Conservation (phyloP, 2,113 vertebrate genomes). For the Todiramphus saurophagus region DNA sequence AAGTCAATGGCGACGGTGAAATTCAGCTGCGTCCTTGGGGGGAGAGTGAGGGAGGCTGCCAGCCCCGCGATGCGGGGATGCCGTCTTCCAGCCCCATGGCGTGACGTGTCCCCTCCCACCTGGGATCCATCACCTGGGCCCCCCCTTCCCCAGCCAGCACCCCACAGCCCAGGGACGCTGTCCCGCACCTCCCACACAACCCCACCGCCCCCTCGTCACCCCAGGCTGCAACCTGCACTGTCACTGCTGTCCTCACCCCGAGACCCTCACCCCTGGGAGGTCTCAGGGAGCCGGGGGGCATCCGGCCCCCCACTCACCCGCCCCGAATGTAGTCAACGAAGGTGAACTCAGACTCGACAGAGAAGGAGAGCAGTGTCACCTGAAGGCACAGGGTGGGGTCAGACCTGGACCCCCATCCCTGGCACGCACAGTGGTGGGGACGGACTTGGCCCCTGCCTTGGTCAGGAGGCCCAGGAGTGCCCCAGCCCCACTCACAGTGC, state of each 20-base stretch:
- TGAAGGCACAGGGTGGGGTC: slow-evolving; percentile 32
- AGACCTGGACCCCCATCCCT: accelerated
- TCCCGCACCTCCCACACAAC: neutral
- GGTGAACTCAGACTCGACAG: slow-evolving; percentile 95
- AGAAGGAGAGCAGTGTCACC: slow-evolving; percentile 97
- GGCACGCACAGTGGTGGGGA: neutral
- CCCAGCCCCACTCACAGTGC: slow-evolving; percentile 84
- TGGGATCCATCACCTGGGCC: neutral
- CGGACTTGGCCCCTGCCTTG: neutral
- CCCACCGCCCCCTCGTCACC: accelerated
- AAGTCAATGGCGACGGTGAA: slow-evolving; percentile 98
- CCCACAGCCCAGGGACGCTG: accelerated
- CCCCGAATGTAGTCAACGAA: slow-evolving; percentile 98
- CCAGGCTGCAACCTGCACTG: neutral
- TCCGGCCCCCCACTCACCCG: slow-evolving; percentile 82
- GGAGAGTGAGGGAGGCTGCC: slow-evolving; percentile 20
- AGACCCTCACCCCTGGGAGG: neutral
- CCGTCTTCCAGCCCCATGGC: neutral
- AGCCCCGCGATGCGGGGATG: neutral
- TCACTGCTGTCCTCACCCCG: neutral
- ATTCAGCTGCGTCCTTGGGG: slow-evolving; percentile 91
- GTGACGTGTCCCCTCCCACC: accelerated
- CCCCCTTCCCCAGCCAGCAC: neutral
- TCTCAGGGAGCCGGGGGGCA: neutral
- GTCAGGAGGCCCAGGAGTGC: neutral